A percentile compares a stretch with the other conserved stretches of the same genome.
These are phyloP conservation scores for Acanthopagrus latus DNA, from an alignment of 2,797 vertebrate species.

Conservation along the genomic window DNA sequence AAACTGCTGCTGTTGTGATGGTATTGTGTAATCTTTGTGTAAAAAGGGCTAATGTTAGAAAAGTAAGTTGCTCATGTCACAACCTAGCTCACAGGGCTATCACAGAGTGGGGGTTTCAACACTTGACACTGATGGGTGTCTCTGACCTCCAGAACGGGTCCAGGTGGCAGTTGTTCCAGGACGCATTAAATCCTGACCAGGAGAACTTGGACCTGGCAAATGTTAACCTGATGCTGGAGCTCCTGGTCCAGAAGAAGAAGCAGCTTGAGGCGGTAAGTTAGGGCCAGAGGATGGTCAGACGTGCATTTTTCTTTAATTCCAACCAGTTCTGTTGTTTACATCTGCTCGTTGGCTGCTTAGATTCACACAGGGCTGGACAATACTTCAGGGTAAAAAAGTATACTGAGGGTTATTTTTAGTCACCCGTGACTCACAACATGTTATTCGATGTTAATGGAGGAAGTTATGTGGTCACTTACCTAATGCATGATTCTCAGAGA, in stretches of 20 bases:
- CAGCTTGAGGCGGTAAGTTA: constrained; percentile 95
- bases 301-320: neutral
- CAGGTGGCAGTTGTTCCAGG: constrained; percentile 97
- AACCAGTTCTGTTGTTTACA: neutral
- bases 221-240: constrained; percentile 97
- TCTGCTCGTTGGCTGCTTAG: neutral
- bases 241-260: constrained; percentile 98
- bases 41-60: neutral
- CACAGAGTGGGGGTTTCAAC: neutral
- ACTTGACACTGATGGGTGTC: constrained; percentile 17
- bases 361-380: neutral
- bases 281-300: neutral
- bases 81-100: no score
- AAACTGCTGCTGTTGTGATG: no score
- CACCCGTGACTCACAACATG: constrained; percentile 3
- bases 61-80: neutral
- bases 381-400: neutral
- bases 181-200: constrained; percentile 94
- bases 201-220: constrained; percentile 98
- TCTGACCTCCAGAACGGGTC: constrained; percentile 90
- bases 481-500: neutral
- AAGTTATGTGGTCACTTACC: neutral
- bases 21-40: no score
- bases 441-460: neutral
- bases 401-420: neutral